Evolutionary conservation across 2,888 invertebrate genomes (phyloP).

Genomic region (Pseudoips prasinana): DNA sequence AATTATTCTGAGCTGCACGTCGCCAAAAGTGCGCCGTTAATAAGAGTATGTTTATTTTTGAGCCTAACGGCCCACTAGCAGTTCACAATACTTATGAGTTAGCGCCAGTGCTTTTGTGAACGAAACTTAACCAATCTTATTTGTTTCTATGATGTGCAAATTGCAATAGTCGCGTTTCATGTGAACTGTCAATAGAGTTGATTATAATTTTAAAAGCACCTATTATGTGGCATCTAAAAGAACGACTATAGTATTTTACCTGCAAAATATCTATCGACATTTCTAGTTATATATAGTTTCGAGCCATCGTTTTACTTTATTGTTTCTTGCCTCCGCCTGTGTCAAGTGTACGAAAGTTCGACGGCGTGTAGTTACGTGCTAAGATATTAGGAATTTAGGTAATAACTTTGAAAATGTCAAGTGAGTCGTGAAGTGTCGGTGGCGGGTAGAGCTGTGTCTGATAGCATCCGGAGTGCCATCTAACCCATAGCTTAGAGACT

Average conservation of each 20-base stretch:
- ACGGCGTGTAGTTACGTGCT: conserved; percentile 34
- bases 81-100: no score
- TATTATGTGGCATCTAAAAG: conserved; percentile 21
- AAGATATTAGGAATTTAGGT: conserved; percentile 29
- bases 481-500: conserved; percentile 73
- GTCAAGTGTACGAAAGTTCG: conserved; percentile 20
- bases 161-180: conserved; percentile 15
- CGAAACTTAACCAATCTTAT: no score
- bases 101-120: no score
- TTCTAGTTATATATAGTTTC: no score
- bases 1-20: no score
- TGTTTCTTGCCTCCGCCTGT: conserved; percentile 23
- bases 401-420: conserved; percentile 27
- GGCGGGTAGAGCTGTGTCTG: conserved; percentile 55
- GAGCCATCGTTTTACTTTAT: no score
- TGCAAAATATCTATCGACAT: no score
- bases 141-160: no score
- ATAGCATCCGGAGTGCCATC: conserved; percentile 75
- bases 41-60: no score
- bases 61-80: no score
- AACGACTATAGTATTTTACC: no score
- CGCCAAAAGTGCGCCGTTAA: no score
- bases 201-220: conserved; percentile 20
- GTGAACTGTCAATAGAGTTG: conserved; percentile 32
- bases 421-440: conserved; percentile 35